phyloP scores from a whole-genome alignment of 1,140 invertebrate species.

The Papilio helenus region DNA sequence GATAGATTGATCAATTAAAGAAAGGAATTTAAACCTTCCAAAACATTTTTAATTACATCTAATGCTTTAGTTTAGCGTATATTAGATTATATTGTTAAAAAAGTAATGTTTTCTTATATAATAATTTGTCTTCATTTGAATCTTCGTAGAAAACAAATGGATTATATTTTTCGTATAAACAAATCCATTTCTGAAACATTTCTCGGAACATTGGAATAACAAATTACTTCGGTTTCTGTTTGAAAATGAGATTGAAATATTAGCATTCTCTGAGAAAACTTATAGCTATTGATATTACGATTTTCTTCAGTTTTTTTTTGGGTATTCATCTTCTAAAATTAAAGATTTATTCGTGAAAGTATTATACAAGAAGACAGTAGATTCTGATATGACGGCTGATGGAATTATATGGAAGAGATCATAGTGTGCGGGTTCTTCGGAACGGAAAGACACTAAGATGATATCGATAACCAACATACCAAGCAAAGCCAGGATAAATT shows the following conservation, averaged over 20 bases:
- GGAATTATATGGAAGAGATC: no score
- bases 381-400: background rate
- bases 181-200: background rate
- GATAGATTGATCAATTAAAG: no score
- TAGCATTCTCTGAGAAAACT: background rate
- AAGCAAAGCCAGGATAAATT: no score
- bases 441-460: no score
- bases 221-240: conserved; percentile 8
- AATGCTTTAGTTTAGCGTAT: background rate
- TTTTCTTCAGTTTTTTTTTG: background rate
- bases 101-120: background rate
- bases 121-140: background rate
- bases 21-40: no score
- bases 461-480: no score
- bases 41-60: no score
- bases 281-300: background rate
- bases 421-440: no score
- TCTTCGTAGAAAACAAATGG: background rate
- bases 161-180: background rate
- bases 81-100: no score
- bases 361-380: background rate
- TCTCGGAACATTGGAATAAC: conserved; percentile 5
- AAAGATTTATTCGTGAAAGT: background rate
- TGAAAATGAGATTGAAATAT: conserved; percentile 11
- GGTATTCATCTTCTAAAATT: background rate